phyloP scores from a whole-genome alignment of 2,113 vertebrate species.

The Taurulus bubalis region DNA sequence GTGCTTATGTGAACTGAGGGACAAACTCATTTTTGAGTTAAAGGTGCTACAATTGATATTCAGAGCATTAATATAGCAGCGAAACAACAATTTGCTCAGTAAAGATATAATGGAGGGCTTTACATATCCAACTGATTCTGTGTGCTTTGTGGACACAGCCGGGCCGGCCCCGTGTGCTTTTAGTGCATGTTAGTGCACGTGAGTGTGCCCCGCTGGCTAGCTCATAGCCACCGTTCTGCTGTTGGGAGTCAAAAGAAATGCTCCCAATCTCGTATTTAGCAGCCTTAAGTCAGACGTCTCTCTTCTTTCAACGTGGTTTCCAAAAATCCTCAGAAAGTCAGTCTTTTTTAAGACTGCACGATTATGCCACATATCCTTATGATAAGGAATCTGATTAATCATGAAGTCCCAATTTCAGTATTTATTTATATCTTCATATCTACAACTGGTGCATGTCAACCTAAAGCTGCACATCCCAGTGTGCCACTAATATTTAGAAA shows the following conservation, averaged over 20 bases:
- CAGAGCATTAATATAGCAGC: neutral
- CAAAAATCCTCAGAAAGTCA: neutral
- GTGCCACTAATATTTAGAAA: neutral
- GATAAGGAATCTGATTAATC: neutral
- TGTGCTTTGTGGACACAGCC: neutral
- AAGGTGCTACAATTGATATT: neutral
- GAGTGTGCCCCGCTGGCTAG: neutral
- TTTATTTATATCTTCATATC: neutral
- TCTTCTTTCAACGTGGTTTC: neutral
- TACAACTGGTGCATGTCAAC: neutral
- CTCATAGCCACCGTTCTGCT: neutral
- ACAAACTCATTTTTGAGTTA: neutral
- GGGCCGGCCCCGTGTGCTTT: neutral
- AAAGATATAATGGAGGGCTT: neutral
- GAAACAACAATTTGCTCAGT: neutral
- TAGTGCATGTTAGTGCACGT: neutral
- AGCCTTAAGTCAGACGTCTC: too few species aligned
- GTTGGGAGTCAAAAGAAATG: neutral
- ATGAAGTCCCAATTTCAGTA: neutral
- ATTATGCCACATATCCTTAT: neutral
- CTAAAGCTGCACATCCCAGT: neutral
- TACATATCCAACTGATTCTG: neutral
- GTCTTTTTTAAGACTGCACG: neutral
- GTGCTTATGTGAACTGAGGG: slow-evolving; percentile 9
- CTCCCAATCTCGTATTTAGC: neutral